A percentile compares a stretch with the other conserved stretches of the same genome.
Evolutionary conservation across 2,113 vertebrate genomes (phyloP).

Genomic region (Ibidorhyncha struthersii): DNA sequence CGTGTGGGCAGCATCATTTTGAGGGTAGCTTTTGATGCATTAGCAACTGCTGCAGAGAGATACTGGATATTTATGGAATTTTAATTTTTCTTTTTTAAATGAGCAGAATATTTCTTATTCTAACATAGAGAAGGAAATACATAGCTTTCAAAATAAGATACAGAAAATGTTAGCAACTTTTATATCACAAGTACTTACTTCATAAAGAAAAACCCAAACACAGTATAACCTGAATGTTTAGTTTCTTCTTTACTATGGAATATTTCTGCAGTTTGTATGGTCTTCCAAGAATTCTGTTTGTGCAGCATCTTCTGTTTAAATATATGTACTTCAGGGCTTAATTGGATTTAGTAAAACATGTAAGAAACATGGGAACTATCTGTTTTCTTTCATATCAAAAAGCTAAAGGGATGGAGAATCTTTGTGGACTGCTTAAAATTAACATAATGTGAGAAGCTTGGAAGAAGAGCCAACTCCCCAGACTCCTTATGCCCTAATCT

Average conservation of each 20-base stretch:
- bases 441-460: not conserved
- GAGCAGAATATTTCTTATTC: not conserved
- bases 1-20: slow-evolving; percentile 33
- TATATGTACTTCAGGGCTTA: not conserved
- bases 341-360: not conserved
- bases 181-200: not conserved
- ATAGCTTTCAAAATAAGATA: not conserved
- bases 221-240: not conserved
- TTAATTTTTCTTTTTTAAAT: not conserved
- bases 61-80: slow-evolving; percentile 28
- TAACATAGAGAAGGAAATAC: not conserved
- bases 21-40: slow-evolving; percentile 13
- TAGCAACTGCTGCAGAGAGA: not conserved
- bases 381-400: not conserved
- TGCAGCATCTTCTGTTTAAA: not conserved
- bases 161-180: not conserved
- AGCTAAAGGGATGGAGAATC: not conserved
- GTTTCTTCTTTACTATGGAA: not conserved
- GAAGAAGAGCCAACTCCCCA: not conserved
- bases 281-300: not conserved
- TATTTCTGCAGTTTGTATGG: not conserved
- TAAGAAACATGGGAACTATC: not conserved
- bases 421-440: not conserved
- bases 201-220: not conserved
- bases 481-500: not conserved